Base-by-base conservation (phyloP, 2,797 vertebrate genomes). In the Sciaenops ocellatus region DNA sequence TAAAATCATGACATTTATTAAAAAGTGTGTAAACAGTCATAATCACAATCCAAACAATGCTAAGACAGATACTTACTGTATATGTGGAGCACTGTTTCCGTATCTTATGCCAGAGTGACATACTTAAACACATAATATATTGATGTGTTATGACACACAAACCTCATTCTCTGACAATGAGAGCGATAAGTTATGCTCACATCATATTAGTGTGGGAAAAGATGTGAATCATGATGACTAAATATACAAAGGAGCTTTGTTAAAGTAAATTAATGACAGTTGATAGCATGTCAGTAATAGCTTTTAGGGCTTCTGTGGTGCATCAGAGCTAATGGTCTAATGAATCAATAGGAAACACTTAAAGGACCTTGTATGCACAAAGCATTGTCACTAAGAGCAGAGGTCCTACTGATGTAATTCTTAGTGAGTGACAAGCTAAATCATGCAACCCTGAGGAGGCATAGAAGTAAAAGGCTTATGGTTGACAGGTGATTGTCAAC, bases 291-390 rank as follows among this genome's bases (percentile, higher is more conserved):
- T 84, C 69, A 70, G 69, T 34, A 56, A 74, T 60, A 59, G 82
- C 84, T 87, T 89, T 79, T 71, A 84, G 76, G 73, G 59, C 68
- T 83, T 80, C 60, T 74, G 72, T 13, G 47, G 68, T 63, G 60
- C 81, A 68, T 46, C 16, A 2, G 62, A 61, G 59, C 51, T 86
- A 90, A 86, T 82, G 85, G 67, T 64, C 56, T 42, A 60, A 79
- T 82, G 65, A 88, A 92, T 93, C 89, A 76, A 92, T 90, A 79
- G 42, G 69, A 85, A 89, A 83, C 87, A 85, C 86, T 90, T 82
- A 84, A 72, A 84, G 47, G 68, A 70, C 72, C 83, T 71, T 80
- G 59, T 63, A 66, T 73, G 70, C 56, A 69, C 61, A 72, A 61
- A 85, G 70, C 75, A 61, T 26, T 55, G 59, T 59, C 64, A 30